Evolutionary conservation across 2,797 vertebrate species (phyloP), one percentile per base, ranked within the genome.

Genomic region (Dermochelys coriacea): DNA sequence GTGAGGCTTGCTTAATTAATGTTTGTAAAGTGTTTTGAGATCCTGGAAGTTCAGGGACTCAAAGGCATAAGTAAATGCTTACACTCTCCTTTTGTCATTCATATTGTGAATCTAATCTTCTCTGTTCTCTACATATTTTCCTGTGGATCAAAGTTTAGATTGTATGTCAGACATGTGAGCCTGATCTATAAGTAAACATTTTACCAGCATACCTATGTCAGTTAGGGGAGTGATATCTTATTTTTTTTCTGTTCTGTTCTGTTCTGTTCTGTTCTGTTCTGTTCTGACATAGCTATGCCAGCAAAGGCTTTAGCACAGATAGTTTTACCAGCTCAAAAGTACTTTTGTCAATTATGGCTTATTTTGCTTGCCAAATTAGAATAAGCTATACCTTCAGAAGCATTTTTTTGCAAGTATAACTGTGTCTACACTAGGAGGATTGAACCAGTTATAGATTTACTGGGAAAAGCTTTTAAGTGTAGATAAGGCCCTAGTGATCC

Each of bases 61-160:
- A 12, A 78, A 86, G 84, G 80, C 68, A 86, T 84, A 92, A 95
- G 91, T 55, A 91, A 71, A 37, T 86, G 6, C 25, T 88, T 49
- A 90, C n/a, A 47, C 79, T 87, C 6, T 64, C 37, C 37, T 74
- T 41, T 85, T 86, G 64, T 55, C 27, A 75, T 74, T 87, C 47
- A 41, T 91, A 54, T 34, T 34, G 29, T 15, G 50, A 84, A 82
- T 49, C 19, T 92, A 5, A 82, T 89, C 55, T 55, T 55, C 25
- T 86, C 37, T 93, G 61, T 68, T 88, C 55, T 29, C 16, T 78
- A 45, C 52, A 55, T 92, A 4, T 1, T 83, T 92, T 37, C 3
- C 84, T 37, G 12, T 51, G 25, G 77, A 86, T 51, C 68, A 45
- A 18, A 1, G 0, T 89, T 92, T 55, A 19, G 80, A 51, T 87